Evolutionary conservation across 2,888 invertebrate genomes (phyloP).

Genomic region (Brassicogethes aeneus): DNA sequence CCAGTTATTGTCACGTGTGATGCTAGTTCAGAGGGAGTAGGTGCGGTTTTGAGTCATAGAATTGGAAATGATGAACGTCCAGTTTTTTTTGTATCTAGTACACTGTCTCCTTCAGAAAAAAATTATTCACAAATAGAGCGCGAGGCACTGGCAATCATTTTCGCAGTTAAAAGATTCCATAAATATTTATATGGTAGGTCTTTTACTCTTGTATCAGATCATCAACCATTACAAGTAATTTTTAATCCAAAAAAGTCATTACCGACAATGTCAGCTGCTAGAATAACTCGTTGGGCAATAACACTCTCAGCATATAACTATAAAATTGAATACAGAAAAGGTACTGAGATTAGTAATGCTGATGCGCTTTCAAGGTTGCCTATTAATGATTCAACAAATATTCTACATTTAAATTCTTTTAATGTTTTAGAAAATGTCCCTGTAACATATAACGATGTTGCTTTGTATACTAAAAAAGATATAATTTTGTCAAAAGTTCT

Average conservation of each 20-base stretch:
- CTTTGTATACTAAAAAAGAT: constrained; percentile 6
- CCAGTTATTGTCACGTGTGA: constrained; percentile 23
- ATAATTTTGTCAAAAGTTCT: constrained; percentile 8
- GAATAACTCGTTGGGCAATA: constrained; percentile 11
- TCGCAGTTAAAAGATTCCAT: constrained; percentile 28
- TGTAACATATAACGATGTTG: constrained; percentile 7
- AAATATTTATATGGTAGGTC: constrained; percentile 29
- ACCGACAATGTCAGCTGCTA: constrained; percentile 10
- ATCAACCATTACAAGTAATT: constrained; percentile 13
- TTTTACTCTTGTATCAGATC: constrained; percentile 19
- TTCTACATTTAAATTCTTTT: constrained; percentile 8
- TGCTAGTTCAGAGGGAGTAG: constrained; percentile 24
- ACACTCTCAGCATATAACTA: neutral
- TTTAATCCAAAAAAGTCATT: constrained; percentile 13
- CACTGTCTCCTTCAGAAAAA: constrained; percentile 25
- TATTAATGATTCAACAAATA: constrained; percentile 2
- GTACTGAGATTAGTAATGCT: neutral
- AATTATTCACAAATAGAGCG: constrained; percentile 29
- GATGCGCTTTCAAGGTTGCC: constrained; percentile 7
- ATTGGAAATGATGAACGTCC: constrained; percentile 23
- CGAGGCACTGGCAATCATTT: constrained; percentile 31
- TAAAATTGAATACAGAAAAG: constrained; percentile 1
- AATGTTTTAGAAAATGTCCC: constrained; percentile 7
- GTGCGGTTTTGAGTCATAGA: constrained; percentile 23
- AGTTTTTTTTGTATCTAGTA: constrained; percentile 25